Percentiles rank a stretch among this genome's conserved stretches.
phyloP scores from a whole-genome alignment of 2,888 invertebrate species.

The Tetanocera ferruginea region DNA sequence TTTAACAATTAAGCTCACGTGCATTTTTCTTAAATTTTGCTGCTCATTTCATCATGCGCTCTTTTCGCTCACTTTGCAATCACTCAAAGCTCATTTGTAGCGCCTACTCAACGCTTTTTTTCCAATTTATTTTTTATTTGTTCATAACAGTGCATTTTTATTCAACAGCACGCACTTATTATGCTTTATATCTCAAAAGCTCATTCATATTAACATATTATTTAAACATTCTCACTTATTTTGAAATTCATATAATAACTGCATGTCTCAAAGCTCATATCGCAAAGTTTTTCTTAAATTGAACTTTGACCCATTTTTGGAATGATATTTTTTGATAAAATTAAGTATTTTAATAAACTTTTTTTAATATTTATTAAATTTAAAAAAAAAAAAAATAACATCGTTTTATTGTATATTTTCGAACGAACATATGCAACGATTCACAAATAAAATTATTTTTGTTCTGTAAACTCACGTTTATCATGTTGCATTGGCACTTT shows the following conservation, averaged over 20 bases:
- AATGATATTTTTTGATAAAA: constrained; percentile 69
- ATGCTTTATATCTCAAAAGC: not conserved
- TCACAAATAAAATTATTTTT: constrained; percentile 45
- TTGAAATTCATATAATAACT: not conserved
- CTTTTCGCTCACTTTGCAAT: not conserved
- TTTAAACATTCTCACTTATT: constrained; percentile 37
- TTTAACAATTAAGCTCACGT: constrained; percentile 1
- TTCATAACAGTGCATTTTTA: too few relatives aligned
- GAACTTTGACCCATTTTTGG: constrained; percentile 65
- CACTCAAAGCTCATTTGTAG: not conserved
- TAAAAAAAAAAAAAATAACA: not conserved
- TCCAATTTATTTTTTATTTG: too few relatives aligned
- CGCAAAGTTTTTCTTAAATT: not conserved
- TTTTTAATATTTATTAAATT: constrained; percentile 23
- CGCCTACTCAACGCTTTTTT: too few relatives aligned
- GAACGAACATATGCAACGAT: constrained; percentile 35
- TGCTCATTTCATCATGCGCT: not conserved
- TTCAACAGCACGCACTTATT: not conserved
- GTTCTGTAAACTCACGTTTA: too few relatives aligned
- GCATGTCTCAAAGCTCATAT: not conserved
- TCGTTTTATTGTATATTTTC: not conserved
- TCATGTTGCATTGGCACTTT: too few relatives aligned
- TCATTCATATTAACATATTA: not conserved
- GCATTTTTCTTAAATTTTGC: not conserved
- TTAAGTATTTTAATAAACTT: constrained; percentile 21